Base-by-base conservation (phyloP, 2,113 vertebrate genomes). In the Crotalus helleri region DNA sequence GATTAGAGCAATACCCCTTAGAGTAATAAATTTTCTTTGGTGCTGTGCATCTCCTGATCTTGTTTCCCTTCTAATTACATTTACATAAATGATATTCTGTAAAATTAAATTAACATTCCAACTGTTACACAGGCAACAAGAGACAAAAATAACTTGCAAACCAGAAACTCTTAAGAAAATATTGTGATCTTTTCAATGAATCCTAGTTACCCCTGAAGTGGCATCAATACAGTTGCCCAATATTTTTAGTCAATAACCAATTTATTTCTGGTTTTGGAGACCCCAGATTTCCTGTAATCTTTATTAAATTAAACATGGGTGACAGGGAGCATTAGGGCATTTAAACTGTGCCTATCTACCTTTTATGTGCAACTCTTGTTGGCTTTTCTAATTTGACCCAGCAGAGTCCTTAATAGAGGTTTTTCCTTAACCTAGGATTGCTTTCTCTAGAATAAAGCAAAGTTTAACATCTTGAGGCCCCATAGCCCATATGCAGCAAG, bases 11-110 rank as follows among this genome's bases (percentile, higher is more conserved):
- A 97, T 98, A 98, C 98, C 98, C 98, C 97, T 98, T 24, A 94
- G 98, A 98, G 98, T 98, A 98, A 99, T 99, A 98, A 98, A 99
- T 99, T 98, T 98, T 98, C 98, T 97, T 98, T 98, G 98, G 98
- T 98, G 97, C 98, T 97, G 97, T 97, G 98, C 96, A 97, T 98
- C 97, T 98, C 97, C 95, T 96, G 98, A 98, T 99, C 98, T 97
- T 98, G 98, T 99, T 99, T 98, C 98, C 98, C 95, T 98, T 98
- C 98, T 99, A 99, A 99, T 99, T 99, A 98, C 99, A 99, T 99
- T 99, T 99, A 99, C 99, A 99, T 99, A 99, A 99, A 99, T 99
- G 97, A 99, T 99, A 98, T 98, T 98, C 98, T 98, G 97, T 97
- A 98, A 98, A 98, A 99, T 99, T 98, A 98, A 98, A 99, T 99